Evolutionary conservation across 2,888 invertebrate genomes (phyloP).

Genomic region (Aporophyla lueneburgensis): DNA sequence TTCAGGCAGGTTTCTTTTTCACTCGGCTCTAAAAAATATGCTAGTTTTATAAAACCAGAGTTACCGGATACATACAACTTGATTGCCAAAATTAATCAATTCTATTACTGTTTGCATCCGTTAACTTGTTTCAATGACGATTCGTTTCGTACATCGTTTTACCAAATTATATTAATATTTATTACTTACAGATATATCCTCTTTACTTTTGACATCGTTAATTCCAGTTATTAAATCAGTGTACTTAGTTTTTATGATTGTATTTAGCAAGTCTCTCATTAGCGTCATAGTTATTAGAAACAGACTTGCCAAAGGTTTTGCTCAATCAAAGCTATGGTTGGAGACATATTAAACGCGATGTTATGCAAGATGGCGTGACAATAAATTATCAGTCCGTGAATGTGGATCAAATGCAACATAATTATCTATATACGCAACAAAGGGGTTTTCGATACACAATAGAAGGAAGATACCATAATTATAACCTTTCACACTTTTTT

Average conservation of each 20-base stretch:
- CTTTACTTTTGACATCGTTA: conserved; percentile 18
- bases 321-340: conserved; percentile 41
- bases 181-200: conserved; percentile 30
- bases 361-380: conserved; percentile 69
- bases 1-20: conserved; percentile 79
- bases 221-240: conserved; percentile 2
- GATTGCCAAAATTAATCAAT: conserved; percentile 60
- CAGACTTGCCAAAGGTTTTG: conserved; percentile 26
- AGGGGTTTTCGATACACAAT: conserved; percentile 67
- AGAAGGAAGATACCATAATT: conserved; percentile 67
- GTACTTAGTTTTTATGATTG: not conserved
- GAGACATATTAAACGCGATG: conserved; percentile 37
- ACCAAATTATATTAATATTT: conserved; percentile 29
- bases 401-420: conserved; percentile 68
- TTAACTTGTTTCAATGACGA: conserved; percentile 43
- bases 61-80: conserved; percentile 55
- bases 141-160: conserved; percentile 23
- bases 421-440: conserved; percentile 70
- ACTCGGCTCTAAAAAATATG: conserved; percentile 17
- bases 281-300: conserved; percentile 3
- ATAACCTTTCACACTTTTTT: conserved; percentile 55
- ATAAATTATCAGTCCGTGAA: conserved; percentile 70
- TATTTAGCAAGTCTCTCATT: not conserved
- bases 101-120: conserved; percentile 54
- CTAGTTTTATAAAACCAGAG: conserved; percentile 42